Evolutionary conservation across 1,140 invertebrate species (phyloP), one percentile per base, ranked within the genome.

Genomic region (Drosophila navojoa): DNA sequence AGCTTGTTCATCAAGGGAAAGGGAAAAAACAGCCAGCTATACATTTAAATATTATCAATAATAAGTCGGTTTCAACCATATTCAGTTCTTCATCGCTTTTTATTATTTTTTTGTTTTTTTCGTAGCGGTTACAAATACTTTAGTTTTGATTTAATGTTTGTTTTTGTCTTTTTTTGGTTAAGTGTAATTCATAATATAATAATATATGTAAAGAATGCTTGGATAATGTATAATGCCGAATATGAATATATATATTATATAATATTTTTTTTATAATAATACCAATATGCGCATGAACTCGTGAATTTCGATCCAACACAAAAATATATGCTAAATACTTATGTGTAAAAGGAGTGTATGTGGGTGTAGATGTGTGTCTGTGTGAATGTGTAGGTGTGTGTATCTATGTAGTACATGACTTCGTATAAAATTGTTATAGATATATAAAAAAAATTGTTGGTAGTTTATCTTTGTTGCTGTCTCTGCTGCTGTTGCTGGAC

Each of bases 51-150:
- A 61, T 40, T 35, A 58, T 35, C 44, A 22, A 53, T 44, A 16
- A 64, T 49, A 44, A 61, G 7, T 25, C 61, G 7, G 40, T 13
- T 27, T 55, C 13, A 54, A n/a, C 19, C 16, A 22, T 45, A 70
- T 81, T 87, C 81, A 87, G 81, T 87, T 87, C 78, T 86, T 79
- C 49, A 52, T 76, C 82, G 79, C 84, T 81, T 70, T 87, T 87
- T 84, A 68, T 77, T 86, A 44, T 63, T 53, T 52, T 32, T 15
- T 53, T 52, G 15, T 15, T 80, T 52, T 32, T 13, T 35, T 53
- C 29, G 38, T 71, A 87, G 79, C 82, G 71, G 78, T 81, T 86
- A 87, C 82, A 86, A 87, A 77, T 86, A 87, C 75, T 73, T 61
- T 73, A 71, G 75, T 67, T 66, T 55, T 22, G 11, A 11, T 49